phyloP scores from a whole-genome alignment of 2,113 vertebrate species.

The Chloropsis hardwickii region DNA sequence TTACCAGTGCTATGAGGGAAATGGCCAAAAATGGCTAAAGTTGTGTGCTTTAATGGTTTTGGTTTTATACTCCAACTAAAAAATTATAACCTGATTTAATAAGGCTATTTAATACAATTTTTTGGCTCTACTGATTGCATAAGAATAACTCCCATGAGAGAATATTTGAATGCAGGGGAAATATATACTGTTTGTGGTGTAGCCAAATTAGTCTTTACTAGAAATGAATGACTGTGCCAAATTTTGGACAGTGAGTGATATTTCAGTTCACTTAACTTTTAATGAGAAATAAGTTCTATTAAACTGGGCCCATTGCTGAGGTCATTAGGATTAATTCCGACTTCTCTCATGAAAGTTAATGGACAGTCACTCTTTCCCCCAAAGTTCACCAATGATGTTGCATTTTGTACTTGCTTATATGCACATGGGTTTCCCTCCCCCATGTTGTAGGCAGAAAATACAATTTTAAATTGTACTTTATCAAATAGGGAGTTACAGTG shows the following conservation, averaged over 20 bases:
- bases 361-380: not conserved
- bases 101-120: not conserved
- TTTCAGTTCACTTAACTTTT: conserved; percentile 28
- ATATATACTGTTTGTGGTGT: not conserved
- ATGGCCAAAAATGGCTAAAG: not conserved
- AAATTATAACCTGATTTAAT: not conserved
- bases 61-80: not conserved
- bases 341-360: not conserved
- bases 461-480: not conserved
- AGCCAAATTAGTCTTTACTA: not conserved
- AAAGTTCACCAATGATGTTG: not conserved
- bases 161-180: not conserved
- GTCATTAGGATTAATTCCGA: not conserved
- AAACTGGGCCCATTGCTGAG: conserved; percentile 9
- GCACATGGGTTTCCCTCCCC: not conserved
- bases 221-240: conserved; percentile 14
- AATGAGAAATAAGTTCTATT: conserved; percentile 17
- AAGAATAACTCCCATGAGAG: not conserved
- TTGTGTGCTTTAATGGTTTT: not conserved
- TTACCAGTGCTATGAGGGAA: not conserved
- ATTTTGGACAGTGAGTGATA: conserved; percentile 19
- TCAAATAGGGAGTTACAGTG: not conserved
- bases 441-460: not conserved
- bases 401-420: not conserved
- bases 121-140: not conserved